Evolutionary conservation across 2,797 vertebrate genomes (phyloP), one percentile per base, ranked within the genome.

Genomic region (Scolopax rusticola): DNA sequence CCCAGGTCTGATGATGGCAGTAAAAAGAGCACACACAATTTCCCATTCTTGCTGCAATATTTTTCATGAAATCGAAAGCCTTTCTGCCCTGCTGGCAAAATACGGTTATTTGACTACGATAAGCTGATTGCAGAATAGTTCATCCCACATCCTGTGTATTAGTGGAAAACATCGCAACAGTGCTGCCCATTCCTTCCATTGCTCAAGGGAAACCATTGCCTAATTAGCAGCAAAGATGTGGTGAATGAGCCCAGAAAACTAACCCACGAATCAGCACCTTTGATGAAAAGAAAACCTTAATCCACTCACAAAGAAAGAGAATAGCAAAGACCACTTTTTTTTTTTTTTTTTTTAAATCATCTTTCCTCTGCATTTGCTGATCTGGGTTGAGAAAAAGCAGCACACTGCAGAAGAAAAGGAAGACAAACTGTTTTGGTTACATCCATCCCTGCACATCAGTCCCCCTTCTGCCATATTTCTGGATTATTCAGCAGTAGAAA

Each of bases 141-240:
- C 95, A 85, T 93, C 94, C 95, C 95, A 93, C 95, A 97, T 97
- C 96, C 96, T 97, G 88, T 97, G 88, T 96, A 87, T 90, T 67
- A 95, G 95, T 93, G 91, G 96, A 96, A 97, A 95, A 95, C 87
- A 90, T 91, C 41, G 4, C 64, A 83, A 74, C 8, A 3, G 48
- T 77, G 60, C 81, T 92, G 87, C 89, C 96, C n/a, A 86, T 97
- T 96, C 89, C 96, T 96, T 95, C 95, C 95, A 87, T 89, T 95
- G 86, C 76, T 93, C 79, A 93, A 65, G 83, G 74, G 95, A 94
- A 97, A 96, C 69, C 65, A 77, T 64, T 95, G 78, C 69, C 68
- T 94, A 89, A 82, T 86, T 95, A 94, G 79, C 2, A 1, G 54
- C 60, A 81, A 93, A 92, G 76, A 83, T 67, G 80, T 41, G 76